Base-by-base conservation (phyloP, 2,113 vertebrate genomes). In the Epinephelus cyanopodus region DNA sequence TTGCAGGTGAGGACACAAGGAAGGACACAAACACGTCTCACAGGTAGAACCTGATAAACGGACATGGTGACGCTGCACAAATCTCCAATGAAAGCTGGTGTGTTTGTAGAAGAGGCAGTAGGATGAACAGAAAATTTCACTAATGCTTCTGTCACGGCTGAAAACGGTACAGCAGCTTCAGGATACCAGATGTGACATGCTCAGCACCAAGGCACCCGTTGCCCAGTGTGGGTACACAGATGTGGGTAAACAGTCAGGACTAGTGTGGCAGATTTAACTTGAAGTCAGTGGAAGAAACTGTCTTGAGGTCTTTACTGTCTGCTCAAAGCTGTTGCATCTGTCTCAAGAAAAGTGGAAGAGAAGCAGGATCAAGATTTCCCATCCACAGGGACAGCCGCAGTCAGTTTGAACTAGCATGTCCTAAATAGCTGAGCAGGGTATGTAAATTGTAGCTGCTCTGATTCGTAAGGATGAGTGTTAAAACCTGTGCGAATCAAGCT, bases 41-140 rank as follows among this genome's bases (percentile, higher is more conserved):
- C 86, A 71, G 67, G 83, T 74, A 39, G 19, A 79, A 83, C 73
- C 52, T 74, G 82, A 87, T 62, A 12, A 82, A 76, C 39, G 0
- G 33, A 64, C 53, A 45, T 47, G 29, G 18, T 69, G 56, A 60
- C 61, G 33, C 66, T 53, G 61, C 18, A 74, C n/a, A 70, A 33
- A 62, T 65, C n/a, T 68, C 0, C 18, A 19, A 56, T 39, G 27
- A 3, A 48, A 27, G 33, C 25, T 11, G 10, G 10, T 42, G 15
- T 67, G 10, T 53, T 42, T 58, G 6, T 9, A 29, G 18, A 12
- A 12, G 61, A 23, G 21, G 21, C 12, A 62, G 12, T 23, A 5
- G 61, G 39, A 45, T 27, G 19, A 19, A 0, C 14, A 52, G 21
- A 52, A 2, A 17, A 62, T 19, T 3, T 4, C 52, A 15, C 11